Percentiles rank a stretch among this genome's conserved stretches.
These are phyloP conservation scores for Parasteatoda lunata DNA, from an alignment of 2,888 invertebrate genomes.

Conservation along the genomic window DNA sequence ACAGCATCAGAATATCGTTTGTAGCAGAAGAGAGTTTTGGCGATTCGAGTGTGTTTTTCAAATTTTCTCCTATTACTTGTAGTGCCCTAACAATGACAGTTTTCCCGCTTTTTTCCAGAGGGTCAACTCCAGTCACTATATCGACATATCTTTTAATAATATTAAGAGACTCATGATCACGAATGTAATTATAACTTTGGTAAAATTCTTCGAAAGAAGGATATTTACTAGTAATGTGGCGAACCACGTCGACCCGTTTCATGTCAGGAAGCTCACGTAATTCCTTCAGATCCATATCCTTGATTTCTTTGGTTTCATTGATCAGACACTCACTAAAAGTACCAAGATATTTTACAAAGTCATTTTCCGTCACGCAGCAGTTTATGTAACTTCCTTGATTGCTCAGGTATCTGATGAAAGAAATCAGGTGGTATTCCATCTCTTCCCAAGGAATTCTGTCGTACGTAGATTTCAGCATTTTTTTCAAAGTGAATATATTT, in stretches of 20 bases:
- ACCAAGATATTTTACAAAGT: background rate
- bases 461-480: constrained; percentile 24
- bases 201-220: constrained; percentile 24
- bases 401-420: background rate
- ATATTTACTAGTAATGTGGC: background rate
- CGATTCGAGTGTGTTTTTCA: constrained; percentile 28
- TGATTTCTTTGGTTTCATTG: background rate
- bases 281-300: background rate
- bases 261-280: background rate
- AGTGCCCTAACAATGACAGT: constrained; percentile 19
- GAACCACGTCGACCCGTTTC: background rate
- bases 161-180: constrained; percentile 5
- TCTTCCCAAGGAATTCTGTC: constrained; percentile 53
- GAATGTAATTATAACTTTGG: background rate
- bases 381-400: background rate
- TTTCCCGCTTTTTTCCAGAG: background rate
- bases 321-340: background rate
- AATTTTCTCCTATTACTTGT: constrained; percentile 40
- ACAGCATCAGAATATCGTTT: background rate
- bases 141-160: background rate
- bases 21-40: background rate
- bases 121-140: background rate
- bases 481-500: constrained; percentile 28
- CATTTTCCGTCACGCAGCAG: background rate
- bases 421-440: constrained; percentile 35